Evolutionary conservation across 1,140 invertebrate species (phyloP), one percentile per base, ranked within the genome.

Genomic region (Adoxophyes honmai): DNA sequence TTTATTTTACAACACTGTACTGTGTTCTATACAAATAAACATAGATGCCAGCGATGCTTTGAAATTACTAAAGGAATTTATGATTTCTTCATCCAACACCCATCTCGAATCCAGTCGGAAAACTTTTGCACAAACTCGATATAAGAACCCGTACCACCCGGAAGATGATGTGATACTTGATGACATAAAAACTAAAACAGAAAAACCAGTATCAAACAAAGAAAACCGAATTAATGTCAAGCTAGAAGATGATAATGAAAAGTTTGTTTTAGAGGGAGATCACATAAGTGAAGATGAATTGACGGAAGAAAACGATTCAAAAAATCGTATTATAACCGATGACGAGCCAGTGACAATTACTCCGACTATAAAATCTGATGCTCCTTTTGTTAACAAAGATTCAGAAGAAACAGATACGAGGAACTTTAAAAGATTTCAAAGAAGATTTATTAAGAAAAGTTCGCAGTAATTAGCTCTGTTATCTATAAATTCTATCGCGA

Each of bases 131-230:
- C 15, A 33, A 39, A 48, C 52, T 44, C 37, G 15, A 42, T 51
- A 61, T 14, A 60, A 55, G 6, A 68, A 68, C 38, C 65, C 66
- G 9, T 68, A 59, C 52, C 66, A 68, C 15, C 66, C 66, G 4
- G 66, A 68, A 56, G 66, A 68, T 48, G 56, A 60, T 14, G 33
- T 52, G 1, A 15, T 48, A 52, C 11, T 11, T 15, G 16, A 16
- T n/a, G 34, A 15, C 10, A 28, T 28, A 28, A 28, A 28, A 28
- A 28, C 21, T 28, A 3, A 2, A 2, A 28, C 10, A 54, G 34
- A 36, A 9, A 2, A 13, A 15, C 10, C 42, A 28, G 36, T 8
- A n/a, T 13, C 11, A 53, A 37, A 3, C 18, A 9, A 44, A 15
- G 3, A 37, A 34, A 36, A 53, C 52, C 5, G 14, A 53, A n/a